Conservation (phyloP, 2,888 invertebrate genomes). For the Halictus quadricinctus region DNA sequence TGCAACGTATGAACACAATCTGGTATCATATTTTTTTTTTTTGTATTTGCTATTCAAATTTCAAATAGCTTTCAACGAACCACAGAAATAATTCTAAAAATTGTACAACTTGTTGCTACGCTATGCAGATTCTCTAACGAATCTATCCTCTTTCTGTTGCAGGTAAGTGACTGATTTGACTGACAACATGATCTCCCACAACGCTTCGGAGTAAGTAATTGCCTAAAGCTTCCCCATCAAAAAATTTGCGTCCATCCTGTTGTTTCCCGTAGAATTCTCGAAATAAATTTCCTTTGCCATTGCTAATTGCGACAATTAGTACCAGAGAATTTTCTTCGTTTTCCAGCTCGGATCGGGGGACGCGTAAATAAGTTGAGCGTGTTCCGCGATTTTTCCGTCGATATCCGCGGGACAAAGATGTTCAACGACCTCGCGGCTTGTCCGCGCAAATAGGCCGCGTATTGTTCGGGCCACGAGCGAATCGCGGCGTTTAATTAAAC, state of each 20-base stretch:
- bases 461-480: slow-evolving; percentile 9
- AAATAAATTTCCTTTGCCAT: background rate
- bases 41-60: no score
- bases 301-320: background rate
- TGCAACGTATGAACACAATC: background rate
- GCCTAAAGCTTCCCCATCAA: background rate
- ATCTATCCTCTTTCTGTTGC: background rate
- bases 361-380: background rate
- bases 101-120: background rate
- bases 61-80: no score
- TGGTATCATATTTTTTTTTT: background rate
- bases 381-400: background rate
- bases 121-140: background rate
- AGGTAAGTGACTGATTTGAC: background rate
- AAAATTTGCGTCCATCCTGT: background rate
- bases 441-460: slow-evolving; percentile 1
- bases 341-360: background rate
- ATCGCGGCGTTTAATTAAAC: slow-evolving; percentile 35
- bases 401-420: slow-evolving; percentile 10
- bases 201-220: background rate
- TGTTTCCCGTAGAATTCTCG: background rate
- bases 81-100: background rate
- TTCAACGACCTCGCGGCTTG: slow-evolving; percentile 9
- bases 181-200: background rate
- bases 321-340: background rate